Evolutionary conservation across 2,113 vertebrate genomes (phyloP).

Genomic region (Tor tambroides): DNA sequence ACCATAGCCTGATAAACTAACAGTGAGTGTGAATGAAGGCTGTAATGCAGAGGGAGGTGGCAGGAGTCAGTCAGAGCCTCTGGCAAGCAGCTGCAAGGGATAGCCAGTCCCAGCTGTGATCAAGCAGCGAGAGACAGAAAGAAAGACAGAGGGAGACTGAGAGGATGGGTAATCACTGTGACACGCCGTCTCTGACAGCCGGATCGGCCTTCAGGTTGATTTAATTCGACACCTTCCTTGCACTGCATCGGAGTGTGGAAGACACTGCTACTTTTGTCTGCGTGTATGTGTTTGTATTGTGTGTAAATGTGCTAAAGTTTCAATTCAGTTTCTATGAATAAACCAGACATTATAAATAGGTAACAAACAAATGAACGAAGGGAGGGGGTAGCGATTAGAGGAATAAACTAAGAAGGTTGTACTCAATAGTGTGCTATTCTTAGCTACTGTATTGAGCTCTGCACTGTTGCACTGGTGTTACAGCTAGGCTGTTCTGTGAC

Average conservation of each 20-base stretch:
- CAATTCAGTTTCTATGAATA: background rate
- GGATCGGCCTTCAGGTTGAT: constrained; percentile 56
- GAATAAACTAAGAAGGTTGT: constrained; percentile 37
- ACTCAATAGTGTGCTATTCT: constrained; percentile 30
- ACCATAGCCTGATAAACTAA: background rate
- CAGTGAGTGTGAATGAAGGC: constrained; percentile 43
- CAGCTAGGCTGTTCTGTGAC: background rate
- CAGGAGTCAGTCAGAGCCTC: constrained; percentile 50
- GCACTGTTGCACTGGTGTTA: background rate
- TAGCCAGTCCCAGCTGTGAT: constrained; percentile 48
- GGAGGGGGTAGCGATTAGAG: background rate
- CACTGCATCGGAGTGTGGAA: constrained; percentile 41
- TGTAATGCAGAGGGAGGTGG: constrained; percentile 46
- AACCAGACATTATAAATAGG: constrained; percentile 34
- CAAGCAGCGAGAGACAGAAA: constrained; percentile 12
- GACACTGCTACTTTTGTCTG: constrained; percentile 21
- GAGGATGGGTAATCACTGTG: constrained; percentile 52
- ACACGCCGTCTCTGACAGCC: constrained; percentile 35
- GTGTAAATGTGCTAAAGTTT: constrained; percentile 19
- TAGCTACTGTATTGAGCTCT: constrained; percentile 23
- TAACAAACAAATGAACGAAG: constrained; percentile 30
- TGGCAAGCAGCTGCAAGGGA: constrained; percentile 46
- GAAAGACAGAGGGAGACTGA: constrained; percentile 19
- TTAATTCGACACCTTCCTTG: constrained; percentile 51
- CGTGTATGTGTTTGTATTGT: constrained; percentile 6